Evolutionary conservation across 1,140 invertebrate species (phyloP).

Genomic region (Drosophila nasuta): DNA sequence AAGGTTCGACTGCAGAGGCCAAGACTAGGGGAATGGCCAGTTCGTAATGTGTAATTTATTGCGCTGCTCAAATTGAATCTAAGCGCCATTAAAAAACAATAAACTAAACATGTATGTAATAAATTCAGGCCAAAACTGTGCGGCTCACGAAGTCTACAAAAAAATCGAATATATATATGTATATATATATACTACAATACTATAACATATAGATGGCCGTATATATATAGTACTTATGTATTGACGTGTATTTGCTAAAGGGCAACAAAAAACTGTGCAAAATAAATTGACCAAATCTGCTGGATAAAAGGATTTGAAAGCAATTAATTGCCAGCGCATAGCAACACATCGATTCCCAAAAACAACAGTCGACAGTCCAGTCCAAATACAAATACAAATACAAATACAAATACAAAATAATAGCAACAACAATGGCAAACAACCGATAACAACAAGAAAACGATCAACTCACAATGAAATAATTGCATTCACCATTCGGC

Average conservation of each 20-base stretch:
- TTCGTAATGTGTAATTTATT: slow-evolving; percentile 80
- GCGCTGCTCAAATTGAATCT: slow-evolving; percentile 77
- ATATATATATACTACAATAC: neutral
- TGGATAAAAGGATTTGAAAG: slow-evolving; percentile 82
- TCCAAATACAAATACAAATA: slow-evolving; percentile 12
- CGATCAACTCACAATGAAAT: slow-evolving; percentile 33
- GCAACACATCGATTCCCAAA: slow-evolving; percentile 44
- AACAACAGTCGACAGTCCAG: slow-evolving; percentile 16
- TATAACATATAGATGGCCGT: no score
- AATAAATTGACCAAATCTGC: slow-evolving; percentile 82
- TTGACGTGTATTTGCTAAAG: slow-evolving; percentile 38
- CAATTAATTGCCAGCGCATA: slow-evolving; percentile 78
- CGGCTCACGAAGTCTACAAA: slow-evolving; percentile 17
- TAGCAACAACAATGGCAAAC: slow-evolving; percentile 9
- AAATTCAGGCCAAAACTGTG: slow-evolving; percentile 61
- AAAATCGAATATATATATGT: slow-evolving; percentile 15
- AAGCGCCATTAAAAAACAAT: slow-evolving; percentile 82
- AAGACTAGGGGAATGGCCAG: slow-evolving; percentile 14
- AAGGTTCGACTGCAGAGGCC: slow-evolving; percentile 31
- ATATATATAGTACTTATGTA: neutral
- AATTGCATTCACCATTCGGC: slow-evolving; percentile 29
- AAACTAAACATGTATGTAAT: slow-evolving; percentile 81
- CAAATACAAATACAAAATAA: neutral
- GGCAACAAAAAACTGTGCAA: slow-evolving; percentile 64
- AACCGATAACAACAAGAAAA: slow-evolving; percentile 26